Evolutionary conservation across 2,888 invertebrate species (phyloP).

Genomic region (Leptura quadrifasciata): DNA sequence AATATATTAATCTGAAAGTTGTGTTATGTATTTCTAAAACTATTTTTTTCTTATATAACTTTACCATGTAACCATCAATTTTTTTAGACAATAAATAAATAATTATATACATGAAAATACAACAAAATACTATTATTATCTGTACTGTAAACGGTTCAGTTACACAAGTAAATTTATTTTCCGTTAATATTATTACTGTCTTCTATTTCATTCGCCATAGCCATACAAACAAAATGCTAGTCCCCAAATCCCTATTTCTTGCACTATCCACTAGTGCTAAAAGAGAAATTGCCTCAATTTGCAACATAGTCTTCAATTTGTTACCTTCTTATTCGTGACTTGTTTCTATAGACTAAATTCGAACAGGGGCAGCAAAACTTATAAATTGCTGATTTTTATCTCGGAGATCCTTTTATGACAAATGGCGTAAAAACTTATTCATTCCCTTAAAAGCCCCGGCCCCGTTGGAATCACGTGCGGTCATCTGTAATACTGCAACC

Average conservation of each 20-base stretch:
- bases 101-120: too few relatives aligned
- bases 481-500: conserved; percentile 45
- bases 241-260: not conserved
- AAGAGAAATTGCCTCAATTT: conserved; percentile 20
- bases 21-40: too few relatives aligned
- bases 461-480: conserved; percentile 46
- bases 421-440: conserved; percentile 54
- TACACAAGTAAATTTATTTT: too few relatives aligned
- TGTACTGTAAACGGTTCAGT: too few relatives aligned
- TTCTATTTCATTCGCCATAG: too few relatives aligned
- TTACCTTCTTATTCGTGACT: conserved; percentile 41
- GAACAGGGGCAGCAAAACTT: conserved; percentile 23
- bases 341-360: conserved; percentile 25
- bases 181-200: too few relatives aligned
- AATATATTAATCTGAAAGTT: too few relatives aligned
- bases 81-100: too few relatives aligned
- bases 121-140: too few relatives aligned
- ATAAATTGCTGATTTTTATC: conserved; percentile 45
- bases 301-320: conserved; percentile 36
- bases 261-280: not conserved
- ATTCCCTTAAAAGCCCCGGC: conserved; percentile 53
- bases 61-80: too few relatives aligned
- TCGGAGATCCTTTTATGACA: conserved; percentile 46
- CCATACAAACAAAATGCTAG: not conserved
- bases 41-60: too few relatives aligned